Evolutionary conservation across 1,140 invertebrate species (phyloP).

Genomic region (Diachasma alloeum): DNA sequence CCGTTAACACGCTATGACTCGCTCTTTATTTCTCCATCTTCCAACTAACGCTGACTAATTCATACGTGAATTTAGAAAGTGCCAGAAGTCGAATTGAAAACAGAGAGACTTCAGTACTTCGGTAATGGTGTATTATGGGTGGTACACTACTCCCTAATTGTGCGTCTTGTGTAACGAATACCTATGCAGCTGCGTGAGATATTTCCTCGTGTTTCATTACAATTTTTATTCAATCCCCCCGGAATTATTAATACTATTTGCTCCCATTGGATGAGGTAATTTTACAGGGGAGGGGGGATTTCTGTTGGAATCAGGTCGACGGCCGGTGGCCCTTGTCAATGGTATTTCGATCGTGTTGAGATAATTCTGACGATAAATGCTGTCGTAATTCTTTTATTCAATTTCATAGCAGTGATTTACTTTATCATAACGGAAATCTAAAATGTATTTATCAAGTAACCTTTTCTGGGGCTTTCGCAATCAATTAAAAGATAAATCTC

Average conservation of each 20-base stretch:
- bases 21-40: slow-evolving; percentile 15
- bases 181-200: slow-evolving; percentile 1
- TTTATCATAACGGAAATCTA: neutral
- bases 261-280: neutral
- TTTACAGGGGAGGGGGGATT: neutral
- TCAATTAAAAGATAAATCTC: no score
- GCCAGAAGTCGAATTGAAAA: slow-evolving; percentile 15
- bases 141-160: neutral
- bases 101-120: slow-evolving; percentile 4
- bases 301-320: neutral
- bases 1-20: slow-evolving; percentile 15
- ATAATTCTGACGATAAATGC: neutral
- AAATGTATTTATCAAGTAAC: neutral
- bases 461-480: no score
- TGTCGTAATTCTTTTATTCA: neutral
- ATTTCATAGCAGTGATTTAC: neutral
- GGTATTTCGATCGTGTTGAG: neutral
- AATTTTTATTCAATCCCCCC: neutral
- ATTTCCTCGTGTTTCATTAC: neutral
- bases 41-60: slow-evolving; percentile 34
- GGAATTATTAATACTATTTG: neutral
- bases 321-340: neutral
- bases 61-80: slow-evolving; percentile 50
- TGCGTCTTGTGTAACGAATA: slow-evolving; percentile 3
- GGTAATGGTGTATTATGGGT: neutral